Base-by-base conservation (phyloP, 1,140 invertebrate genomes). In the Aradophagus sp. region DNA sequence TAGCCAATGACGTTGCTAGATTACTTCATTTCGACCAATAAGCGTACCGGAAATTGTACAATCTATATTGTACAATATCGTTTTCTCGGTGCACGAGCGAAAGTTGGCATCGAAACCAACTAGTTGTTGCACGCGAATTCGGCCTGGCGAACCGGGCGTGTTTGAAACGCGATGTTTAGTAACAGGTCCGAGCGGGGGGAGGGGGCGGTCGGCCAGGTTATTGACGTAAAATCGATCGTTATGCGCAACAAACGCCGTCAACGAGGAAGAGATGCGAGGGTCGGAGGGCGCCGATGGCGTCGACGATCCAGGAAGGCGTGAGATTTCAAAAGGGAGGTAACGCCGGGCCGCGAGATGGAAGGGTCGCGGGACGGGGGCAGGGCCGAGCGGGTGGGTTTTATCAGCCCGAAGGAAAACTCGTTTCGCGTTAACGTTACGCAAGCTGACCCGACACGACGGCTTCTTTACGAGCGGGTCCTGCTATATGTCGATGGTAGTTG, bases 381-480 rank as follows among this genome's bases (percentile, higher is more conserved):
- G 20, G 11, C n/a, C 12, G 32, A 11, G 53, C 34, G 63, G 67
- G 63, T 68, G 58, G 66, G 61, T 72, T 74, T 74, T 72, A 74
- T 66, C 71, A 71, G 65, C 55, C 42, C 55, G 61, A 52, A 44
- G 77, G 41, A 74, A 77, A 76, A 65, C 70, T 77, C 72, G 77
- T 74, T 76, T 72, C 59, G 65, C 77, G 77, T 79, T 79, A 76
- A 79, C 75, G 76, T 76, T 76, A 83, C 79, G 76, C 75, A 77
- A 78, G 76, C 15, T 66, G 62, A 75, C 61, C 76, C 69, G 74
- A 68, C 66, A 70, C 72, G 74, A 74, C 76, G 74, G 69, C 73
- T 79, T 74, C 73, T 80, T 82, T 80, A 80, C 77, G 80, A 80
- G 47, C 76, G 42, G 69, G 47, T 69, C 66, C 56, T 65, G 71